phyloP scores from a whole-genome alignment of 2,888 invertebrate species.

The Macaria notata region DNA sequence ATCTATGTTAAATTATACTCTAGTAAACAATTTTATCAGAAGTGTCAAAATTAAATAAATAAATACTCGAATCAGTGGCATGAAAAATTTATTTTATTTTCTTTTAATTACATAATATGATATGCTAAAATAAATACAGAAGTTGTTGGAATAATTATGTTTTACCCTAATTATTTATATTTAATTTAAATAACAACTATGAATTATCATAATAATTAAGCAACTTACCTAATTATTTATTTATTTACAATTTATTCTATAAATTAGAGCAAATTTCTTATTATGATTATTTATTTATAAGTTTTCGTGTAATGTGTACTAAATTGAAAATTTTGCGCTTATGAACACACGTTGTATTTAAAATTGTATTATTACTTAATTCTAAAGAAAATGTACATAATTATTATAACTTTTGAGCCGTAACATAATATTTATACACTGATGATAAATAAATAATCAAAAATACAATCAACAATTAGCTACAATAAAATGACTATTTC shows the following conservation, averaged over 20 bases:
- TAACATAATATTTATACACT: not conserved
- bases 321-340: conserved; percentile 11
- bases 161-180: conserved; percentile 52
- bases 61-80: conserved; percentile 64
- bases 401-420: not conserved
- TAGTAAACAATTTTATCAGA: not conserved
- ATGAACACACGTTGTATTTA: conserved; percentile 25
- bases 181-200: conserved; percentile 71
- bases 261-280: conserved; percentile 51
- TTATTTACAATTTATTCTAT: conserved; percentile 72
- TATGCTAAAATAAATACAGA: conserved; percentile 82
- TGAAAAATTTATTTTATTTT: conserved; percentile 79
- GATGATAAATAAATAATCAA: conserved; percentile 6
- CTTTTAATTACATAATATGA: conserved; percentile 74
- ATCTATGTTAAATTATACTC: no score
- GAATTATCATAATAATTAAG: conserved; percentile 64
- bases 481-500: conserved; percentile 1
- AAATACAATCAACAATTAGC: not conserved
- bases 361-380: not conserved
- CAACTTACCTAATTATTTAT: conserved; percentile 68
- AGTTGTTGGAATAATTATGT: conserved; percentile 67
- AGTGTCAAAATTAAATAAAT: conserved; percentile 19
- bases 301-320: conserved; percentile 23
- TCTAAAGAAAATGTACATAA: not conserved
- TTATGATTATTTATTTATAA: conserved; percentile 34